Base-by-base conservation (phyloP, 1,140 invertebrate genomes). In the Apocrypta bakeri region DNA sequence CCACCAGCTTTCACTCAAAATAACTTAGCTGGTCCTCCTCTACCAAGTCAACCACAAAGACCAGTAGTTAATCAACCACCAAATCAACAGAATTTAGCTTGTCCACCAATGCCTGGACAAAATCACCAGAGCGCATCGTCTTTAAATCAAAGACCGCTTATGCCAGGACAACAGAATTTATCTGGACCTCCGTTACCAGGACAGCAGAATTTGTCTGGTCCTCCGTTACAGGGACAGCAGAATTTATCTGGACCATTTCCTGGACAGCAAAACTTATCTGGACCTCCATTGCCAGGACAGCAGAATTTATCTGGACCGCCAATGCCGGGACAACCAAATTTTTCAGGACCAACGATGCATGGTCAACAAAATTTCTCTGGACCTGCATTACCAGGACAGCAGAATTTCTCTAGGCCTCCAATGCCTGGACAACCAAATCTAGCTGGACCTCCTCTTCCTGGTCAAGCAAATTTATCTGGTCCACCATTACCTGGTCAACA, bases 321-420 rank as follows among this genome's bases (percentile, higher is more conserved):
- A 85, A 73, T 83, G 69, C 88, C 84, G 85, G 79, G 77, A 82
- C 82, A 85, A 80, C 76, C 64, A 75, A 61, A 82, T 63, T 69
- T 48, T 42, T 68, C 63, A 40, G 91, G 91, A 84, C 91, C 91
- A 17, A 90, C 89, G n/a, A 88, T 90, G 85, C 33, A 29, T 37
- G 74, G 61, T 27, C 72, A 74, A 56, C 71, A 40, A 83, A 85
- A 83, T 82, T 81, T 84, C 25, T 61, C 83, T 8, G 84, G 86
- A 37, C 84, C 83, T 66, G 85, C 85, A 37, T 1, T 56, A 82
- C 17, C 87, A 85, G 77, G 82, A 27, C 88, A 88, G 77, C 84
- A 85, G 72, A 83, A 85, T 84, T 85, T 83, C 27, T 77, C 83
- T 25, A 83, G 33, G n/a, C 42, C 86, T 79, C 86, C 85, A 9